These are phyloP conservation scores for Anastrepha obliqua DNA, from an alignment of 1,140 invertebrate genomes.

Conservation along the genomic window DNA sequence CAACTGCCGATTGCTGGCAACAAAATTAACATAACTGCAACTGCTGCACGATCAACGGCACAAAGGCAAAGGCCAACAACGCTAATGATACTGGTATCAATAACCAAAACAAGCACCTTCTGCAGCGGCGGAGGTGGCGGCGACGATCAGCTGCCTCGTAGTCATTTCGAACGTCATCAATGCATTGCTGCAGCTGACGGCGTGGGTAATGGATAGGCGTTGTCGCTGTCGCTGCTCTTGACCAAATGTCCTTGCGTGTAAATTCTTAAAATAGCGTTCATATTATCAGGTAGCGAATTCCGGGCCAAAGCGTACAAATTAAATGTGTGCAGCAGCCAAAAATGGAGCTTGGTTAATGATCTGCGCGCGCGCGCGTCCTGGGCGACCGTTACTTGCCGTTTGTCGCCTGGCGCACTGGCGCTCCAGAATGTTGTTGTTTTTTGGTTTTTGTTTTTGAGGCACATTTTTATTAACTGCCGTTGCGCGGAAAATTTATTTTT, in stretches of 20 bases:
- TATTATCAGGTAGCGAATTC: constrained; percentile 39
- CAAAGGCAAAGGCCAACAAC: neutral
- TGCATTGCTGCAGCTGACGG: constrained; percentile 8
- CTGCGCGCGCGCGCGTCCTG: neutral
- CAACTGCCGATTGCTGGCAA: too few relatives aligned
- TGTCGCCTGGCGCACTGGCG: neutral
- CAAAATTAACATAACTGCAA: constrained; percentile 47
- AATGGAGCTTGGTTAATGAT: constrained; percentile 34
- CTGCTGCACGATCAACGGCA: neutral
- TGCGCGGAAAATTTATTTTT: constrained; percentile 17
- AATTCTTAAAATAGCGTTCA: constrained; percentile 43
- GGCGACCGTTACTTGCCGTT: neutral
- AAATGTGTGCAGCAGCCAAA: constrained; percentile 23
- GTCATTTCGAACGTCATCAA: neutral
- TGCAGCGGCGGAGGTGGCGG: neutral
- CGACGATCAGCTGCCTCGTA: constrained; percentile 15
- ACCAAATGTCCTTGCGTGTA: constrained; percentile 38
- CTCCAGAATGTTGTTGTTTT: neutral
- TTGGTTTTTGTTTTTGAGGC: neutral
- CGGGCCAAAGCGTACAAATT: constrained; percentile 47
- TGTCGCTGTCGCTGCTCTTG: neutral
- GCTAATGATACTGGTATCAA: neutral
- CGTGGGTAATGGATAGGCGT: too few relatives aligned
- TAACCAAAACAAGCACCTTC: constrained; percentile 25
- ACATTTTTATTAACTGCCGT: constrained; percentile 10